A percentile compares a stretch with the other conserved stretches of the same genome.
These are phyloP conservation scores for Sclerurus mexicanus DNA, from an alignment of 2,113 vertebrate species.

Conservation along the genomic window DNA sequence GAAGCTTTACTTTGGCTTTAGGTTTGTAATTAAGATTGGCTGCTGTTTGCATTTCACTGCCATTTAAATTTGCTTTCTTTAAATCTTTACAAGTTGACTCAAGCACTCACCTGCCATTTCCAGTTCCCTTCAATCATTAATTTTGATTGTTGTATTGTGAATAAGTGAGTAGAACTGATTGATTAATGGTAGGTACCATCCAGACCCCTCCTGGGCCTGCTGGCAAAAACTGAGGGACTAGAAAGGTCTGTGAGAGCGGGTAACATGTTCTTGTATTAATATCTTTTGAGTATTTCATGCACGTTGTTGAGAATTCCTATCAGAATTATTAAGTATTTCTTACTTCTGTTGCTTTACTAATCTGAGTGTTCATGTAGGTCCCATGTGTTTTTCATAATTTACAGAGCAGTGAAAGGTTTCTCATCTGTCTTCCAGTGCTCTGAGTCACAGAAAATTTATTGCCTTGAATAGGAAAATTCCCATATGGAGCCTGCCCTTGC, in stretches of 20 bases:
- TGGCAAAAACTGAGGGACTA: not conserved
- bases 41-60: not conserved
- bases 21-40: slow-evolving; percentile 54
- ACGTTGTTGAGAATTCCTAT: not conserved
- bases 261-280: not conserved
- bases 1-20: not conserved
- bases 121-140: slow-evolving; percentile 34
- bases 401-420: not conserved
- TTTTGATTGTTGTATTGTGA: slow-evolving; percentile 17
- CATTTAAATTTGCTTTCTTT: slow-evolving; percentile 36
- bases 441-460: slow-evolving; percentile 33
- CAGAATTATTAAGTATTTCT: slow-evolving; percentile 18
- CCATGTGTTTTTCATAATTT: slow-evolving; percentile 20
- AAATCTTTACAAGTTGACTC: slow-evolving; percentile 42
- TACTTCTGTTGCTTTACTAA: slow-evolving; percentile 29
- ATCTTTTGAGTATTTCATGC: not conserved
- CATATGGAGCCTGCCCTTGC: not conserved
- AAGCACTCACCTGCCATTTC: slow-evolving; percentile 20
- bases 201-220: not conserved
- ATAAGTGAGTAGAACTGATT: not conserved
- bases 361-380: slow-evolving; percentile 13
- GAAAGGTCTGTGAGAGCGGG: not conserved
- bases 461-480: not conserved
- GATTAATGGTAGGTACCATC: not conserved
- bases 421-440: slow-evolving; percentile 20